Conservation (phyloP, 2,888 invertebrate genomes). For the Lucinisca nassula region DNA sequence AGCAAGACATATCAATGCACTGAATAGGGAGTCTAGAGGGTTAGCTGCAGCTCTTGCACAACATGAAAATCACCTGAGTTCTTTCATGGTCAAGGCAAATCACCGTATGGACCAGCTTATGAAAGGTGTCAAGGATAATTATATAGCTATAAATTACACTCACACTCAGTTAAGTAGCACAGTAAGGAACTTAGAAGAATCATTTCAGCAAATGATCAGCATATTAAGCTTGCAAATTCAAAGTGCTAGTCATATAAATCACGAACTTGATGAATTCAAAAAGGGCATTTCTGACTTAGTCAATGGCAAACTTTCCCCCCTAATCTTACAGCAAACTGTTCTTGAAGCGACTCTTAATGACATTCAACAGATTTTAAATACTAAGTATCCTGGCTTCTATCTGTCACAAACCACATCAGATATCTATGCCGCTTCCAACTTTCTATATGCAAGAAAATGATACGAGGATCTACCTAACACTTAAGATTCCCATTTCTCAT, state of each 20-base stretch:
- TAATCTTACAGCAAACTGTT: too few relatives aligned
- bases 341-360: too few relatives aligned
- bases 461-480: too few relatives aligned
- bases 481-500: conserved; percentile 20
- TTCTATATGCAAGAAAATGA: too few relatives aligned
- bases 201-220: neutral
- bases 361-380: too few relatives aligned
- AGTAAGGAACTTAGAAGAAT: neutral
- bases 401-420: too few relatives aligned
- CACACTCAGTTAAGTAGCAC: neutral
- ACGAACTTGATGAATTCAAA: conserved; percentile 1
- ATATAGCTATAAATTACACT: neutral
- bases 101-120: conserved; percentile 2
- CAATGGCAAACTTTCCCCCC: conserved; percentile 5
- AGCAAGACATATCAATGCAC: conserved; percentile 4
- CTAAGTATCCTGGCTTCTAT: too few relatives aligned
- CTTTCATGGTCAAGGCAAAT: neutral
- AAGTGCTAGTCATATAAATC: neutral
- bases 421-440: too few relatives aligned
- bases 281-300: too few relatives aligned
- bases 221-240: neutral
- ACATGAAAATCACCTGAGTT: conserved; percentile 10
- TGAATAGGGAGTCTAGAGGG: neutral
- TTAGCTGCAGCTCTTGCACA: neutral
- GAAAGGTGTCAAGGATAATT: neutral